Base-by-base conservation (phyloP, 2,113 vertebrate species). In the Sapayoa aenigma region DNA sequence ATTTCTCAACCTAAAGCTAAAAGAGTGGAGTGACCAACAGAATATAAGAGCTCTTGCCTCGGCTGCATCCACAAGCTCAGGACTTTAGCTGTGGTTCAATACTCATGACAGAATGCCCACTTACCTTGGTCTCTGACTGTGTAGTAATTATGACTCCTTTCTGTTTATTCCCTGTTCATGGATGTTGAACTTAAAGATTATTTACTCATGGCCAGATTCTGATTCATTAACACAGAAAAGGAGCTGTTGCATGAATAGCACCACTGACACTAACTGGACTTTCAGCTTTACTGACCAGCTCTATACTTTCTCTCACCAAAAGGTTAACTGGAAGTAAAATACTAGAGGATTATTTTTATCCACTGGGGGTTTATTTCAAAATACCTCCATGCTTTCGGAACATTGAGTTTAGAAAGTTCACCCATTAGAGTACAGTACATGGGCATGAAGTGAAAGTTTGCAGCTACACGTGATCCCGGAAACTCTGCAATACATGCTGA, bases 361-460 rank as follows among this genome's bases (percentile, higher is more conserved):
- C 76, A 30, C 66, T 63, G 23, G 16, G 66, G 56, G 46, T 72
- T 87, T 94, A 80, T 95, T 97, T 94, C 94, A 94, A 97, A 94
- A 92, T 68, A 78, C 33, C 22, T 81, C 72, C n/a, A 41, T 33
- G 35, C 69, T 87, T 92, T 87, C 90, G 84, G 94, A 92, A 90
- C 84, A 78, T 1, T 41, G 52, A 53, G 49, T 93, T 94, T 89
- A 95, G 91, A 87, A 89, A 96, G 80, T 65, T 95, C 95, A 87
- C 62, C 68, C 94, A 49, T 27, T 20, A 41, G 47, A 6, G 23
- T 33, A 31, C 69, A 84, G 80, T 33, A 72, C 73, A 14, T 14
- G 63, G 72, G 90, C 73, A 65, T 82, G 93, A 96, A 97, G 96
- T 92, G 93, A 96, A 97, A 97, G 95, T 96, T 89, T 95, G 93